Evolutionary conservation across 2,888 invertebrate species (phyloP), one percentile per base, ranked within the genome.

Genomic region (Scrobipalpa atriplicella): DNA sequence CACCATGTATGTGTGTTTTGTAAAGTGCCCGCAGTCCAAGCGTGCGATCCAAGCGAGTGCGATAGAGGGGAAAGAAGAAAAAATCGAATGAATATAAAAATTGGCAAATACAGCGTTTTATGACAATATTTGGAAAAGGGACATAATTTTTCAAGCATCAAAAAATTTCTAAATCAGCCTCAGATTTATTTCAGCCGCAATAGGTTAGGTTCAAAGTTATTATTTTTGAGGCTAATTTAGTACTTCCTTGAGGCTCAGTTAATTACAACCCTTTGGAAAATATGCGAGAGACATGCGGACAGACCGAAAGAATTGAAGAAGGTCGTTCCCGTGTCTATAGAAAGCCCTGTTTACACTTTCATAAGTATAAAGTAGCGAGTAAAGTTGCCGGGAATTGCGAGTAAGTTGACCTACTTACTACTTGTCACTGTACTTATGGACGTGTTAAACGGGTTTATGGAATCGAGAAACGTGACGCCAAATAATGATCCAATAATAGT

Each of bases 11-110:
- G 76, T 83, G 76, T 83, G 79, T 83, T 85, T 85, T 84, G 85
- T 88, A 86, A 88, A 52, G 88, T 89, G 89, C 87, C 91, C 90
- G 90, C 84, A 85, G 90, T 90, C 92, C 90, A 91, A 92, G 92
- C 92, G 92, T 92, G 92, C 92, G 90, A 80, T 91, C 92, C 92
- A 92, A 92, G 92, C 92, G 89, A 92, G 92, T 92, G 92, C 91
- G 90, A 91, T 88, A 92, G 91, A 90, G 85, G 88, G 86, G 86
- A 85, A 87, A 84, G 87, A 86, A 84, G 87, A 90, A 89, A 89
- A 86, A 77, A 77, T 81, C 77, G 84, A 87, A 88, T 92, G 90
- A 92, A 89, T 91, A 89, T 91, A 91, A 89, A 88, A 88, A 85
- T 79, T 76, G 38, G 69, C 66, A 43, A 70, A 39, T 66, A 68